Base-by-base conservation (phyloP, 2,113 vertebrate genomes). In the Gobio gobio region DNA sequence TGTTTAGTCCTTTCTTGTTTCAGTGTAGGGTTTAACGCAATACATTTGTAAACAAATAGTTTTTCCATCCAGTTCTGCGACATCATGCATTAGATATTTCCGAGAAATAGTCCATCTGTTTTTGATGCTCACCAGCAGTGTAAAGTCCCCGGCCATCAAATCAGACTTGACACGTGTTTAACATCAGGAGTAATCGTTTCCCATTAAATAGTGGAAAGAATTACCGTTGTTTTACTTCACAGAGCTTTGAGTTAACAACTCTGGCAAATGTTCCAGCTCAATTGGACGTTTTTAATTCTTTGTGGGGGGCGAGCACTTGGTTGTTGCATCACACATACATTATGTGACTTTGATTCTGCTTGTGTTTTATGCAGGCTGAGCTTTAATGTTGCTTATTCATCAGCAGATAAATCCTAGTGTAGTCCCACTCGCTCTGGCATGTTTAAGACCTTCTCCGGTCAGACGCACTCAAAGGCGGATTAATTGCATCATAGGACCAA, bases 401-500 rank as follows among this genome's bases (percentile, higher is more conserved):
- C 78, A 66, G 40, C 85, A 86, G 85, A 93, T 91, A 91, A 91
- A 89, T 89, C 18, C 54, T 56, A 56, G 54, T 22, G 54, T 56
- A 22, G 54, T 56, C n/a, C 26, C 18, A 22, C 40, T 70, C 8
- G 18, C 75, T 58, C 26, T 66, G 51, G 20, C 12, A 54, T 49
- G 56, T 22, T 20, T 56, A 61, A 61, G 74, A 77, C 24, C 14
- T 24, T 75, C n/a, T 24, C 73, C 14, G 8, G 24, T 76, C 24
- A 33, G 9, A 54, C 6, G 29, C 18, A 20, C 54, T 56, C 54
- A 56, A 2, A 56, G 54, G 54, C 75, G 40, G 54, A 78, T 59
- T 8, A 43, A 78, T 78, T 36, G 20, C 33, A 59, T 78, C 33
- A 40, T 10, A 78, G 33, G 26, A 24, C 18, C 47, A 56, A 29